Conservation (phyloP, 2,113 vertebrate species). For the Pluvialis apricaria region DNA sequence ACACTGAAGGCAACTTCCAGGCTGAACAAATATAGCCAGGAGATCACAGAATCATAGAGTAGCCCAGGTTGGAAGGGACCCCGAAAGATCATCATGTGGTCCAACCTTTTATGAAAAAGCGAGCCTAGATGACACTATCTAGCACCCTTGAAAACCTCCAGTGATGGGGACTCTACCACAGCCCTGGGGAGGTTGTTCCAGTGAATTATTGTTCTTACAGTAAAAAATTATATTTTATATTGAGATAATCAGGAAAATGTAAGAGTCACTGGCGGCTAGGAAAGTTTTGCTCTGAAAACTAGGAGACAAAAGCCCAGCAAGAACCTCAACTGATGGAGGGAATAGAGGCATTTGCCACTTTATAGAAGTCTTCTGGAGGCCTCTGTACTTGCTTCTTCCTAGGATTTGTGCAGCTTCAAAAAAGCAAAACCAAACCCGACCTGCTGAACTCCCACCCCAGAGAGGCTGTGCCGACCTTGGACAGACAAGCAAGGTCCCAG, state of each 20-base stretch:
- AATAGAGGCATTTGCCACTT: background rate
- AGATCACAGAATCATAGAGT: background rate
- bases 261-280: background rate
- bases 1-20: background rate
- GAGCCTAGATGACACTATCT: background rate
- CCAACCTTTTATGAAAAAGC: background rate
- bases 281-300: background rate
- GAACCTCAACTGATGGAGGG: background rate
- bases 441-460: background rate
- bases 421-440: background rate
- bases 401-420: background rate
- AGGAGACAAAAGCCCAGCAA: background rate
- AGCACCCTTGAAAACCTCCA: background rate
- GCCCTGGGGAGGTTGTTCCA: background rate
- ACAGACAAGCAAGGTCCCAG: background rate
- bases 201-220: background rate
- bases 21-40: background rate
- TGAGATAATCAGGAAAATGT: background rate
- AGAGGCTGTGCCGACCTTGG: background rate
- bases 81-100: background rate
- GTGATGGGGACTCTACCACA: fast-evolving
- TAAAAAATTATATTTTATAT: background rate
- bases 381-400: background rate
- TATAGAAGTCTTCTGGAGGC: background rate
- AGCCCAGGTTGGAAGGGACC: background rate